Evolutionary conservation across 2,797 vertebrate species (phyloP), one percentile per base, ranked within the genome.

Genomic region (Sebastes kiyomatsui): DNA sequence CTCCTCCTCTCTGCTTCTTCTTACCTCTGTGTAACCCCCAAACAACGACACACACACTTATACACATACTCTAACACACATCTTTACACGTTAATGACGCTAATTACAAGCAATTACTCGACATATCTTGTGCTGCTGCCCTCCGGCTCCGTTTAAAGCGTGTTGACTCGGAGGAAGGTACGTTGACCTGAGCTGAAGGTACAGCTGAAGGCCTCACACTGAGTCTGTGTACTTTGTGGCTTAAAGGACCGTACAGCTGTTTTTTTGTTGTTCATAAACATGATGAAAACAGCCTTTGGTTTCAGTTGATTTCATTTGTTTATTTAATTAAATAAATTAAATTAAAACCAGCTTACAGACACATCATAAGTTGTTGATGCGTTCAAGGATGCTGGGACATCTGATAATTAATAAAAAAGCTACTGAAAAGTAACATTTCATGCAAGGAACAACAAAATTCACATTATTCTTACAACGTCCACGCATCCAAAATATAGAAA

Each of bases 51-150:
- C 64, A 54, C 60, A 76, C 49, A 65, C 68, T 46, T 33, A 18
- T 33, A 59, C 60, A 60, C 80, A 75, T 30, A 56, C 71, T 8
- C 56, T 14, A 49, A 67, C 10, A 82, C 62, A 69, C 77, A 70
- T 38, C 68, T 70, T 74, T 49, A 86, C 87, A 82, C 79, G 59
- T 88, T 93, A 94, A 95, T 91, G 85, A 86, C 83, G 76, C 90
- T 81, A 89, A 94, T 94, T 94, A 93, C 86, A 86, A 92, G 88
- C 81, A 90, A 94, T 94, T 93, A 94, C 86, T 81, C 46, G 4
- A 79, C 90, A 81, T 77, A 83, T 90, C 83, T 87, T 52, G 66
- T 49, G 85, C 85, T 70, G 85, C 87, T 66, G 78, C 80, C 83
- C 86, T 76, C 4, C 60, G 22, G 88, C 88, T 67, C 66, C 33